Percentiles rank a stretch among this genome's conserved stretches.
Evolutionary conservation across 1,140 invertebrate species (phyloP).

Genomic region (Colletes gigas): DNA sequence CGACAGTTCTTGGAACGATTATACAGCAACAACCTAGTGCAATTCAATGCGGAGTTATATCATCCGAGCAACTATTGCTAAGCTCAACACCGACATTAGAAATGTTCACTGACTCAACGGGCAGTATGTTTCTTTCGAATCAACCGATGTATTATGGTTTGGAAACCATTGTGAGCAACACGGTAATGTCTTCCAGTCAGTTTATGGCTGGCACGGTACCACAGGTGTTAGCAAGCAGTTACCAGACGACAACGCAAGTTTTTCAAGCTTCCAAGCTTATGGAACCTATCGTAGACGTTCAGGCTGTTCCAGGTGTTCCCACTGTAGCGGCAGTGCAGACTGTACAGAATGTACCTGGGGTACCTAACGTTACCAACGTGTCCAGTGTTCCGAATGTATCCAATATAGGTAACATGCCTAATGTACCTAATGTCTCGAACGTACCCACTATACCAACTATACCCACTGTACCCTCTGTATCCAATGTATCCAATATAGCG

Average conservation of each 20-base stretch:
- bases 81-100: slow-evolving; percentile 86
- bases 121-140: slow-evolving; percentile 85
- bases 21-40: slow-evolving; percentile 83
- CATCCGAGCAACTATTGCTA: slow-evolving; percentile 83
- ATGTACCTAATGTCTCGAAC: slow-evolving; percentile 68
- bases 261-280: slow-evolving; percentile 90
- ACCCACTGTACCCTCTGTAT: slow-evolving; percentile 3
- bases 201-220: slow-evolving; percentile 89
- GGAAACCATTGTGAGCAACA: slow-evolving; percentile 92
- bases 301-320: slow-evolving; percentile 68
- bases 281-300: slow-evolving; percentile 87
- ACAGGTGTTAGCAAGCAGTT: slow-evolving; percentile 89
- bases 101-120: slow-evolving; percentile 86
- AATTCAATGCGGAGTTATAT: slow-evolving; percentile 82
- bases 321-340: slow-evolving; percentile 81
- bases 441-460: slow-evolving; percentile 35
- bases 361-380: slow-evolving; percentile 78
- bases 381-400: slow-evolving; percentile 57
- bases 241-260: slow-evolving; percentile 90
- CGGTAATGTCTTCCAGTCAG: slow-evolving; percentile 91
- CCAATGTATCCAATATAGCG: slow-evolving; percentile 47
- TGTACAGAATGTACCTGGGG: slow-evolving; percentile 68
- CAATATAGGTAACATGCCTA: slow-evolving; percentile 79
- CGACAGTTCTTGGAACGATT: slow-evolving; percentile 84
- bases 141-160: slow-evolving; percentile 90